phyloP scores from a whole-genome alignment of 2,888 invertebrate genomes.

The Chromoteleia sp. region DNA sequence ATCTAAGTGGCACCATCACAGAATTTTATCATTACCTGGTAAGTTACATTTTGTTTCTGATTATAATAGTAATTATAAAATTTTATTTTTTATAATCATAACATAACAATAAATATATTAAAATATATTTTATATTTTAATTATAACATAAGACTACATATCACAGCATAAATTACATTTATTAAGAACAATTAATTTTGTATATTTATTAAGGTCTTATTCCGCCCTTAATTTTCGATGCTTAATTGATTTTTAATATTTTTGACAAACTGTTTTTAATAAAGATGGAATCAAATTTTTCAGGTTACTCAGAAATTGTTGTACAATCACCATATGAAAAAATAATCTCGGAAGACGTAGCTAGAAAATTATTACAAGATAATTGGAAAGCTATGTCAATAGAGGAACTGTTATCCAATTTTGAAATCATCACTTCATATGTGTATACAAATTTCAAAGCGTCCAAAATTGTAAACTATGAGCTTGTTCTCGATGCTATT shows the following conservation, averaged over 20 bases:
- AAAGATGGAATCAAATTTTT: neutral
- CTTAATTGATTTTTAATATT: too few species aligned
- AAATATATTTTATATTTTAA: too few species aligned
- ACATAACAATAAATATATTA: too few species aligned
- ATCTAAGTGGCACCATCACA: too few species aligned
- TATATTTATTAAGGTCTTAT: too few species aligned
- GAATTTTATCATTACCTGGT: too few species aligned
- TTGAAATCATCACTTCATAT: constrained; percentile 48
- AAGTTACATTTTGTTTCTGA: too few species aligned
- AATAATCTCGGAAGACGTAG: neutral
- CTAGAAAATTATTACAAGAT: constrained; percentile 3
- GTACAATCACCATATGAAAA: neutral
- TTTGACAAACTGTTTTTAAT: neutral
- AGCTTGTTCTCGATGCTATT: neutral
- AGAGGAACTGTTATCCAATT: constrained; percentile 54
- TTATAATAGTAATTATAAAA: constrained; percentile 5
- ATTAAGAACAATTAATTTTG: too few species aligned
- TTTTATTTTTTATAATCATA: too few species aligned
- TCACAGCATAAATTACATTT: too few species aligned
- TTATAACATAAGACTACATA: too few species aligned
- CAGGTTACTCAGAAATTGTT: constrained; percentile 25
- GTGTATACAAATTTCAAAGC: neutral
- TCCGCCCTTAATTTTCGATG: too few species aligned
- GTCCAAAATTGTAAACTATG: neutral
- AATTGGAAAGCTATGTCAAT: constrained; percentile 56